Base-by-base conservation (phyloP, 1,140 invertebrate species). In the Ditylenchus dipsaci region DNA sequence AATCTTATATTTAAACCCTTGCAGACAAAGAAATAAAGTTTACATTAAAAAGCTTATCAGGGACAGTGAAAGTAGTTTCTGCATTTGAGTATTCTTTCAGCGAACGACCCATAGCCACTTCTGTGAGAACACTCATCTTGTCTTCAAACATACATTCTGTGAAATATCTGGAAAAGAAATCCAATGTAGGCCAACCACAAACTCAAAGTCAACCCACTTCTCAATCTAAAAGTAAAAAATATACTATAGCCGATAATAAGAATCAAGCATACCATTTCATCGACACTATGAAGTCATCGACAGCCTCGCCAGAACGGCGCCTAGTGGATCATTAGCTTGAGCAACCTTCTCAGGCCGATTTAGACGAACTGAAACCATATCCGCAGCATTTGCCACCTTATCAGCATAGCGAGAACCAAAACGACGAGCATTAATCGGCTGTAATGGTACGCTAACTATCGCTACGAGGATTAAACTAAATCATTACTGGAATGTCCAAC, bases 401-500 rank as follows among this genome's bases (percentile, higher is more conserved):
- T 70, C 72, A 7, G 49, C 65, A 64, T 56, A 78, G 38, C 47
- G 45, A 23, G 58, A 33, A n/a, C 76, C 77, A 61, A 76, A 71
- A 13, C 61, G 43, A 23, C 70, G 60, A 17, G 21, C 65, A 65
- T 76, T 78, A n/a, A 75, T 58, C 0, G 77, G 73, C 76, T 77
- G 30, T 58, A 77, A 43, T 21, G 3, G 15, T 49, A 72, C 19
- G 70, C 38, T 27, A 13, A 19, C 11, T 49, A 27, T 21, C 23
- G 27, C 21, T 27, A 13, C 1, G 19, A 19, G 3, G 5, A 59
- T n/a, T 29, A 17, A 49, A 27, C 17, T 9, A 38, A 73, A 59
- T 27, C n/a, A 30, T 74, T 49, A 78, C 78, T 29, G 76, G 75
- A 67, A 81, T 71, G 26, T 78, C 59, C 3, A 59, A 43, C 80